Conservation (phyloP, 1,140 invertebrate species). For the Macrosteles quadrilineatus region DNA sequence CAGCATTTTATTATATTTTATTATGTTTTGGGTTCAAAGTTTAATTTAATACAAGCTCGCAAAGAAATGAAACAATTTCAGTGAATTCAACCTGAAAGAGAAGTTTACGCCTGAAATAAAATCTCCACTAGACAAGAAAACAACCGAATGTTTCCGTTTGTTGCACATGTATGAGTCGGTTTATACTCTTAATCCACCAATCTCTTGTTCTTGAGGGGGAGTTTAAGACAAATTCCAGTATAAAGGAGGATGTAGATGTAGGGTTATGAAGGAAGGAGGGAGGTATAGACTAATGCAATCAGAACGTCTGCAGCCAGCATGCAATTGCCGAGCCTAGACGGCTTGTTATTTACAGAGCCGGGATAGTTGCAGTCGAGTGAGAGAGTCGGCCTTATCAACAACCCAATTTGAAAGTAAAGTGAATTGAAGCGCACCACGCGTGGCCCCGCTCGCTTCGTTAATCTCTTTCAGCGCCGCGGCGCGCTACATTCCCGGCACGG, state of each 20-base stretch:
- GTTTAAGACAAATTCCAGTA: neutral
- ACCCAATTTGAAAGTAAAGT: neutral
- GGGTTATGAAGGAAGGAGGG: neutral
- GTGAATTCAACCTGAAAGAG: too few relatives aligned
- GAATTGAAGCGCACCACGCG: neutral
- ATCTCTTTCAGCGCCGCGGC: too few relatives aligned
- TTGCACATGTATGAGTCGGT: neutral
- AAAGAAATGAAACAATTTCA: too few relatives aligned
- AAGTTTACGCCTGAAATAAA: too few relatives aligned
- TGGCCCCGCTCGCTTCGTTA: neutral
- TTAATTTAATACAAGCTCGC: too few relatives aligned
- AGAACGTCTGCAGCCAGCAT: neutral
- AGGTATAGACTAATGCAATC: neutral
- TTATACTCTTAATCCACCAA: conserved; percentile 10
- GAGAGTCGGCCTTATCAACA: neutral
- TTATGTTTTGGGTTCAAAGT: too few relatives aligned
- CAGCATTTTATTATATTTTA: too few relatives aligned
- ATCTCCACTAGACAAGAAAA: too few relatives aligned
- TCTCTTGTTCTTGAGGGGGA: neutral
- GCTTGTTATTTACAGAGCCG: neutral
- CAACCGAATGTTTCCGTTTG: neutral
- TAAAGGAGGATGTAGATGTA: neutral
- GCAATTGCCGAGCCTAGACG: neutral
- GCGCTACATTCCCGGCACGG: neutral
- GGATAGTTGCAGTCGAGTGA: neutral